Base-by-base conservation (phyloP, 2,888 invertebrate species). In the Tholera decimalis region DNA sequence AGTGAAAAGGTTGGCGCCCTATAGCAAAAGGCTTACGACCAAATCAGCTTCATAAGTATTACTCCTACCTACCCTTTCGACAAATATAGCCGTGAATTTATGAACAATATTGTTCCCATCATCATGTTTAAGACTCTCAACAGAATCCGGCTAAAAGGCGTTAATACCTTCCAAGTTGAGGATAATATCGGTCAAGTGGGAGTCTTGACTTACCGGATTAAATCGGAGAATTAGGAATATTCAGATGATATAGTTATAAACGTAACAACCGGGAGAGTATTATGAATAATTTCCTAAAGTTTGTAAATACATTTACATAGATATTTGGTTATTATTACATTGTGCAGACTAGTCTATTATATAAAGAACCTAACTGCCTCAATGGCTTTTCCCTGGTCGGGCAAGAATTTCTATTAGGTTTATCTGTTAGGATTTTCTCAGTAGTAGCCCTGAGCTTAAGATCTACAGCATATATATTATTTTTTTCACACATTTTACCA, bases 141-240 rank as follows among this genome's bases (percentile, higher is more conserved):
- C 18, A 35, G 41, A 54, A 80, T 63, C 33, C 57, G 49, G 41
- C 41, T 53, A 72, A 61, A 58, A 59, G 58, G 41, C 28, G 60
- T 15, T 67, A 66, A 80, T 75, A 61, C 77, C 55, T 63, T 18
- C 54, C 33, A 30, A 62, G 57, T 53, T 22, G 24, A 13, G 62
- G 51, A 72, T 72, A 76, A 76, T 77, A 61, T 22, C 63, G 63
- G 80, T 63, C 72, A 77, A 80, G 66, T 46, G 57, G 39, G 26
- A 70, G 44, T 50, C 62, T 76, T 76, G 77, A 63, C 77, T 73
- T 76, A 57, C n/a, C n/a, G 33, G 56, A 62, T 73, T 62, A 75
- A n/a, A 30, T 2, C 9, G 4, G 13, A 49, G 53, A 49, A 55
- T 69, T 47, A 44, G 41, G 67, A 73, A 71, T 67, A 50, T 74